Conservation (phyloP, 2,113 vertebrate genomes). For the Xyrauchen texanus region DNA sequence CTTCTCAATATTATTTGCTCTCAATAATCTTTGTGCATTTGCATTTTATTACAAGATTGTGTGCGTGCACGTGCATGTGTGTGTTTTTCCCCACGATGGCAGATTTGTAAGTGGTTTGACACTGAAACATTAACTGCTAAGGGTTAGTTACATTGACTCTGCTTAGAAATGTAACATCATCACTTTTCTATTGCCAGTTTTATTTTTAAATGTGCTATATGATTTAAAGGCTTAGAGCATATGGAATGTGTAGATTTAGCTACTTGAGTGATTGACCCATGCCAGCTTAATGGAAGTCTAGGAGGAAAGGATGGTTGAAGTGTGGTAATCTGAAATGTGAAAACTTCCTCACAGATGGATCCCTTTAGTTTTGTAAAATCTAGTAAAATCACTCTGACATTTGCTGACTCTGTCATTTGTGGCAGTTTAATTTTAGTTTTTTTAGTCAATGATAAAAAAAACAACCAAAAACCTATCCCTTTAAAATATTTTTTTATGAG, state of each 20-base stretch:
- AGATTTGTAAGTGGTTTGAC: too few species aligned
- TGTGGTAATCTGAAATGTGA: slow-evolving; percentile 34
- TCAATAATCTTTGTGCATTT: too few species aligned
- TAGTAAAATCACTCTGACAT: slow-evolving; percentile 70
- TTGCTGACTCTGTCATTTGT: slow-evolving; percentile 86
- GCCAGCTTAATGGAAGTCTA: slow-evolving; percentile 23
- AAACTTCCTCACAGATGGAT: slow-evolving; percentile 6
- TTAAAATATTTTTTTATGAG: slow-evolving; percentile 88
- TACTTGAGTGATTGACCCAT: neutral
- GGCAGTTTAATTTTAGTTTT: slow-evolving; percentile 78
- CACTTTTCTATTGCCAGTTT: neutral
- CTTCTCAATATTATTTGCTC: too few species aligned
- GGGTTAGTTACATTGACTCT: neutral
- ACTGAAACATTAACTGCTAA: too few species aligned
- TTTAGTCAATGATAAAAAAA: slow-evolving; percentile 32
- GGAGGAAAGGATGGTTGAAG: neutral
- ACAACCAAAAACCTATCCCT: slow-evolving; percentile 77
- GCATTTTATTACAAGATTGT: too few species aligned
- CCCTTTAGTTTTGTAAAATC: neutral
- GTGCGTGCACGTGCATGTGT: too few species aligned
- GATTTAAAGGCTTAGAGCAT: slow-evolving; percentile 7
- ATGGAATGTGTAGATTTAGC: slow-evolving; percentile 27
- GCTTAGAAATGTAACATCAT: neutral
- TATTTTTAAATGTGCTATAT: neutral
- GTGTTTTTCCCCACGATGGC: too few species aligned